A percentile compares a stretch with the other conserved stretches of the same genome.
phyloP scores from a whole-genome alignment of 2,888 invertebrate species.

The Acanthopleura granulata region DNA sequence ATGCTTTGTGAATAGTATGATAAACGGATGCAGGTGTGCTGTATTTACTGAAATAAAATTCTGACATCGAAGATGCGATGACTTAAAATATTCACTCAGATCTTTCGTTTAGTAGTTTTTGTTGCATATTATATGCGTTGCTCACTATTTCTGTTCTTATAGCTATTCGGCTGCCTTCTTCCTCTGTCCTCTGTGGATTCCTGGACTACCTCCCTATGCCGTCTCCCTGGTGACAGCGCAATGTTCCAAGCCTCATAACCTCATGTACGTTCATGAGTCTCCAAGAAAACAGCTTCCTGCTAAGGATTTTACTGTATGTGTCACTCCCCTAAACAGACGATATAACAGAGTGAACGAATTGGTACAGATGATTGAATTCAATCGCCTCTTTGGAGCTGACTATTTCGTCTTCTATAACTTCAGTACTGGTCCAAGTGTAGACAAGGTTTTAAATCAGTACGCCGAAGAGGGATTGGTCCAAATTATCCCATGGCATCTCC shows the following conservation, averaged over 20 bases:
- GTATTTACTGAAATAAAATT: no score
- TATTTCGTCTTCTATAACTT: slow-evolving; percentile 61
- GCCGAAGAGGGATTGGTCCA: slow-evolving; percentile 42
- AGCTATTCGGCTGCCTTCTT: slow-evolving; percentile 37
- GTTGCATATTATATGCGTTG: no score
- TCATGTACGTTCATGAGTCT: slow-evolving; percentile 28
- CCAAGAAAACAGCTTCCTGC: neutral
- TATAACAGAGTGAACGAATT: slow-evolving; percentile 53
- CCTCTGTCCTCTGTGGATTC: slow-evolving; percentile 28
- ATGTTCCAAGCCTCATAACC: slow-evolving; percentile 29
- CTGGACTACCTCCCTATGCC: slow-evolving; percentile 26
- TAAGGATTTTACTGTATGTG: slow-evolving; percentile 48
- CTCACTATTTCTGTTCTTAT: slow-evolving; percentile 24
- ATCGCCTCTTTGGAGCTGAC: slow-evolving; percentile 60
- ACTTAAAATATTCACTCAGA: no score
- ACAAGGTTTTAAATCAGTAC: slow-evolving; percentile 49
- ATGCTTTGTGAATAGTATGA: no score
- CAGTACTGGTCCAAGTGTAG: slow-evolving; percentile 47
- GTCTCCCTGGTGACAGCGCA: slow-evolving; percentile 33
- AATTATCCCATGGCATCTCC: slow-evolving; percentile 59
- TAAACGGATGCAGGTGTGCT: no score
- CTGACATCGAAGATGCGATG: no score
- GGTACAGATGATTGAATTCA: slow-evolving; percentile 65
- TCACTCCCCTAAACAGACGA: slow-evolving; percentile 48
- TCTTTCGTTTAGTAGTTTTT: no score